Evolutionary conservation across 1,140 invertebrate species (phyloP).

Genomic region (Agrilus planipennis): DNA sequence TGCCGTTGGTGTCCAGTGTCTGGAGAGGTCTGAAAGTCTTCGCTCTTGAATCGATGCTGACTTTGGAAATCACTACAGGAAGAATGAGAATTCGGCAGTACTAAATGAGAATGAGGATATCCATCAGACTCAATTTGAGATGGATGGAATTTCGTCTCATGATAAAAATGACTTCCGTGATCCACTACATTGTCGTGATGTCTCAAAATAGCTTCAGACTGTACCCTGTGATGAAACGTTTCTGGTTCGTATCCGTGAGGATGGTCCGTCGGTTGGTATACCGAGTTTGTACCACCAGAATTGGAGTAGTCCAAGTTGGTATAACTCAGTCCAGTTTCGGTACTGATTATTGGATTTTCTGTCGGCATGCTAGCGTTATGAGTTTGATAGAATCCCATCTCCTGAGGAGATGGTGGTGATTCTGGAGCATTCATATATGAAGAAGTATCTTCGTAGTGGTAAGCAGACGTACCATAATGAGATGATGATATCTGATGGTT

Average conservation of each 20-base stretch:
- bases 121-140: constrained; percentile 35
- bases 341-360: constrained; percentile 57
- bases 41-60: constrained; percentile 41
- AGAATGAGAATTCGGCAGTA: constrained; percentile 17
- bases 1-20: constrained; percentile 20
- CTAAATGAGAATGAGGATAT: constrained; percentile 35
- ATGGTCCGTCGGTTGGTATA: constrained; percentile 12
- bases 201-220: constrained; percentile 18
- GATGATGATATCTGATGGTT: constrained; percentile 24
- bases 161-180: constrained; percentile 32
- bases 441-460: constrained; percentile 25
- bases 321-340: constrained; percentile 76
- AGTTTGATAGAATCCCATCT: constrained; percentile 25
- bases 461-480: constrained; percentile 31
- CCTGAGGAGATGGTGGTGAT: constrained; percentile 27
- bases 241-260: constrained; percentile 13
- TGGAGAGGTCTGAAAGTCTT: constrained; percentile 24
- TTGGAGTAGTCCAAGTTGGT: constrained; percentile 71
- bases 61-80: constrained; percentile 34
- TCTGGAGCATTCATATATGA: constrained; percentile 22
- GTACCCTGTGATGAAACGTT: constrained; percentile 18
- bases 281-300: constrained; percentile 12
- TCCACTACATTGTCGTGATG: constrained; percentile 30
- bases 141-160: constrained; percentile 43
- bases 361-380: constrained; percentile 33